These are phyloP conservation scores for Pantherophis vulpinus DNA, from an alignment of 2,797 vertebrate genomes.

Conservation along the genomic window DNA sequence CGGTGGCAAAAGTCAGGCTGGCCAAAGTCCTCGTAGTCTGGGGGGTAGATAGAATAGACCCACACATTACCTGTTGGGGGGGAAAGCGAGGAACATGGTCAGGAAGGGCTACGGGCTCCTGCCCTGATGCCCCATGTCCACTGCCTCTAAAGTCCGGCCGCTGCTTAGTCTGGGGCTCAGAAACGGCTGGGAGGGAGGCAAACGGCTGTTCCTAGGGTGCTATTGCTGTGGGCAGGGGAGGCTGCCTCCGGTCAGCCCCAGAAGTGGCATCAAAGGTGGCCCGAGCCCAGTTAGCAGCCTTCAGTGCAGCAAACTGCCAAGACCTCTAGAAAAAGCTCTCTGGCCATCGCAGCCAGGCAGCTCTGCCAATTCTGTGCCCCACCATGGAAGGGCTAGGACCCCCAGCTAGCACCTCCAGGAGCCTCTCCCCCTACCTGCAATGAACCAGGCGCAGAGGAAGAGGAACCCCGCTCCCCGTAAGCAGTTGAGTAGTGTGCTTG, in stretches of 20 bases:
- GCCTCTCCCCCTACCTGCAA: constrained; percentile 19
- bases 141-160: background rate
- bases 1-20: constrained; percentile 1
- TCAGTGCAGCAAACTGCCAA: background rate
- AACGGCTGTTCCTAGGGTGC: background rate
- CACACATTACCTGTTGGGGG: constrained; percentile 38
- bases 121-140: background rate
- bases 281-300: background rate
- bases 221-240: background rate
- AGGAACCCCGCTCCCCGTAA: background rate
- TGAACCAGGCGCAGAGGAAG: constrained; percentile 41
- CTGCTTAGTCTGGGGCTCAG: background rate
- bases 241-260: background rate
- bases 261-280: background rate
- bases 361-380: background rate
- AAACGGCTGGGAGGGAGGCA: no score
- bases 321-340: background rate
- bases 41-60: constrained; percentile 33
- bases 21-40: background rate
- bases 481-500: background rate
- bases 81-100: background rate
- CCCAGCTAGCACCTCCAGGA: background rate
- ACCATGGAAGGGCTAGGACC: background rate
- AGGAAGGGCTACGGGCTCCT: background rate
- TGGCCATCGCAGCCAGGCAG: background rate